Conservation (phyloP, 1,140 invertebrate genomes). For the Mamestra configurata region DNA sequence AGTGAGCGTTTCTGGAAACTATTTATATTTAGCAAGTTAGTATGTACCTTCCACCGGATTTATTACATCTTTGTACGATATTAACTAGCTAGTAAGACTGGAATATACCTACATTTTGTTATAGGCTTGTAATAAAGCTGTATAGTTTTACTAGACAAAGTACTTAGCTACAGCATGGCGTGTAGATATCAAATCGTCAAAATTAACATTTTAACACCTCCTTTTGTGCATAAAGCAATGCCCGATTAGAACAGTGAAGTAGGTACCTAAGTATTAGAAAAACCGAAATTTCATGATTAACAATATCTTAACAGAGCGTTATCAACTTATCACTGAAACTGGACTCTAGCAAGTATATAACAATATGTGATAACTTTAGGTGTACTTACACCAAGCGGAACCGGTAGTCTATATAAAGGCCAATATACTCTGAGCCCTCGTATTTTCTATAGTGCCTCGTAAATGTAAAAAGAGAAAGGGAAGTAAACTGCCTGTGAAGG, state of each 20-base stretch:
- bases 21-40: too few relatives aligned
- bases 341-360: conserved; percentile 16
- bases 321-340: conserved; percentile 13
- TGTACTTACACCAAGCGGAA: conserved; percentile 60
- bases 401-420: conserved; percentile 57
- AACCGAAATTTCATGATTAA: neutral
- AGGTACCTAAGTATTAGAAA: neutral
- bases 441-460: conserved; percentile 49
- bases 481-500: conserved; percentile 55
- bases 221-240: neutral
- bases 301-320: conserved; percentile 30
- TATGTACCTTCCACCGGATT: too few relatives aligned
- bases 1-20: neutral
- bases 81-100: too few relatives aligned
- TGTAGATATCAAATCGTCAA: neutral
- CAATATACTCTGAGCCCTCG: conserved; percentile 54
- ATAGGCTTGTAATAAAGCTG: too few relatives aligned
- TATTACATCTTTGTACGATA: too few relatives aligned
- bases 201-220: neutral
- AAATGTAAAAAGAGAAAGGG: conserved; percentile 53
- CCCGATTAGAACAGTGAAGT: neutral
- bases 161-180: too few relatives aligned
- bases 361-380: conserved; percentile 46
- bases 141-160: too few relatives aligned
- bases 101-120: too few relatives aligned